Base-by-base conservation (phyloP, 1,140 invertebrate genomes). In the Eciton burchellii region DNA sequence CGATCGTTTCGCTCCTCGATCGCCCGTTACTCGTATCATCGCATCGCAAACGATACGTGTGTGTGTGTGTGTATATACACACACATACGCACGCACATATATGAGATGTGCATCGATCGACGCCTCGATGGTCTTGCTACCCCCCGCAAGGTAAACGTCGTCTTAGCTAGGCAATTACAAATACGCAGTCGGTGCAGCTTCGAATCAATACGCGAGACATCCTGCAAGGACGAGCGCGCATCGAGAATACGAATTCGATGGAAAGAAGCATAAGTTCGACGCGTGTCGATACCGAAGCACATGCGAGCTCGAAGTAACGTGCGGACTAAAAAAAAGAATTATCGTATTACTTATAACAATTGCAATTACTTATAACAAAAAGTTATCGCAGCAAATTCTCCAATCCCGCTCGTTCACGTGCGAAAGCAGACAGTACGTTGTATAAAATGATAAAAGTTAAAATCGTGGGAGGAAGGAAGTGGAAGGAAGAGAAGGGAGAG, bases 1-100 rank as follows among this genome's bases (percentile, higher is more conserved):
- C 43, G 74, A 79, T 79, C 65, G 63, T 79, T 79, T 45, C 49
- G 16, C 26, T 68, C 8, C 35, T 45, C 52, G 24, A 79, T 21
- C 49, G 49, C 35, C 54, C 62, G 63, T 68, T 77, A 56, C 49
- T 79, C 41, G 35, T 29, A 68, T 26, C n/a, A 21, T 68, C 62
- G 63, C n/a, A n/a, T n/a, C n/a, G 1, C n/a, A 45, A 45, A 19
- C 21, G 21, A 9, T 26, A 41, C 60, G 60, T 29, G 59, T 41
- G n/a, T n/a, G n/a, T n/a, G n/a, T n/a, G n/a, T n/a, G n/a, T n/a
- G n/a, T n/a, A n/a, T n/a, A n/a, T n/a, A n/a, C n/a, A n/a, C n/a
- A n/a, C n/a, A n/a, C n/a, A n/a, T n/a, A n/a, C n/a, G n/a, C n/a
- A n/a, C n/a, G n/a, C n/a, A 76, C 14, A 54, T 65, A 56, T 12